Conservation (phyloP, 2,888 invertebrate genomes). For the Asteroscopus sphinx region DNA sequence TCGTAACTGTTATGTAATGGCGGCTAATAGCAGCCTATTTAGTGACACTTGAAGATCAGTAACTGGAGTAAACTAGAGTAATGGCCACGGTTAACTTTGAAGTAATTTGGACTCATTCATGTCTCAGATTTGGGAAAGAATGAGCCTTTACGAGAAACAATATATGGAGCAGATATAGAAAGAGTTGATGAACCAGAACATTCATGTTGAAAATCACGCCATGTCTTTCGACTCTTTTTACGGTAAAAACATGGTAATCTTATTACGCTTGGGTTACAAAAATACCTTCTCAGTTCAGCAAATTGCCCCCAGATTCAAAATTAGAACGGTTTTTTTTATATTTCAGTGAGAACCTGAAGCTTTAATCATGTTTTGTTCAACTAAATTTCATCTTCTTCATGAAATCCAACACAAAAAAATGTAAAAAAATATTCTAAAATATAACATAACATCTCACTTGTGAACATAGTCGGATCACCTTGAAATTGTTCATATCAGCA, state of each 20-base stretch:
- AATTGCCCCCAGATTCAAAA: no score
- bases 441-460: slow-evolving; percentile 23
- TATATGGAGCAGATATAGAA: not conserved
- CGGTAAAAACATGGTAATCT: no score
- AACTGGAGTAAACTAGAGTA: slow-evolving; percentile 23
- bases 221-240: no score
- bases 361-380: no score
- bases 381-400: no score
- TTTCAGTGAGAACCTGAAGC: no score
- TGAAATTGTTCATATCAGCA: slow-evolving; percentile 57
- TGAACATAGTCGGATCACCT: slow-evolving; percentile 57
- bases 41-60: slow-evolving; percentile 4
- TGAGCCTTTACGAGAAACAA: not conserved
- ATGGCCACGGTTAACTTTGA: not conserved
- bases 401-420: no score
- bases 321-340: no score
- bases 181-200: not conserved
- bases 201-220: no score
- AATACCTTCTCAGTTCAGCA: no score
- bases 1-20: slow-evolving; percentile 18
- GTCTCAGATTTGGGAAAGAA: not conserved
- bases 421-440: slow-evolving; percentile 12
- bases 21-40: slow-evolving; percentile 11
- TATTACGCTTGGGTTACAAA: no score
- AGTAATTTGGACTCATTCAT: slow-evolving; percentile 9